Conservation (phyloP, 2,797 vertebrate genomes). For the Potorous gilbertii region DNA sequence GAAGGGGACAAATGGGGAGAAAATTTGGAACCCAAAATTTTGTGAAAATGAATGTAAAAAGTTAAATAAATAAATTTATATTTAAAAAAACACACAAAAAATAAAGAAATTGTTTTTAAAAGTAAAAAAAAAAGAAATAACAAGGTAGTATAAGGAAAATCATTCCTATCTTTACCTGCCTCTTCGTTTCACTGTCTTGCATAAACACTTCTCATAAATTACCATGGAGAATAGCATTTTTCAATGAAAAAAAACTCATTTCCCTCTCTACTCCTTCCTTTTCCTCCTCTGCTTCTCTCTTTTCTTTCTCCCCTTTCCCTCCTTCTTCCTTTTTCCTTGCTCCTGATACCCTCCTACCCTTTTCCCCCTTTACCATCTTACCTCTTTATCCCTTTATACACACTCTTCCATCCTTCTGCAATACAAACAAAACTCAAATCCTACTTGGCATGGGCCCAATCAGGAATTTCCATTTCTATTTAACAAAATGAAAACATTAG, state of each 20-base stretch:
- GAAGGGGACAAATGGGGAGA: too few species aligned
- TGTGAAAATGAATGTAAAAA: too few species aligned
- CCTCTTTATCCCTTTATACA: not conserved
- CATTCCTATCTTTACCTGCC: not conserved
- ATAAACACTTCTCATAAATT: not conserved
- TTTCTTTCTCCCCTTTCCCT: not conserved
- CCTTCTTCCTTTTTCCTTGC: not conserved
- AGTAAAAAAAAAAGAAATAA: too few species aligned
- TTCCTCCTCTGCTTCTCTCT: not conserved
- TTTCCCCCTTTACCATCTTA: not conserved
- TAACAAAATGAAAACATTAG: slow-evolving; percentile 29
- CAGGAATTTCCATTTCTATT: slow-evolving; percentile 42
- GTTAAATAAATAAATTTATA: too few species aligned
- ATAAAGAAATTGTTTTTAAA: too few species aligned
- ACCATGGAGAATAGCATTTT: not conserved
- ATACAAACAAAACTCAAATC: not conserved
- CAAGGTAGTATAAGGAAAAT: slow-evolving; percentile 50
- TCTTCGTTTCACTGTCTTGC: not conserved
- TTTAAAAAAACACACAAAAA: too few species aligned
- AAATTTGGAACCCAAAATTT: too few species aligned
- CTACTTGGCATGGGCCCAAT: not conserved
- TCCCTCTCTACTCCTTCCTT: not conserved
- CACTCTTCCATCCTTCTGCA: not conserved
- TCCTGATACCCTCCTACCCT: not conserved
- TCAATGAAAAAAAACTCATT: not conserved